Evolutionary conservation across 1,140 invertebrate genomes (phyloP).

Genomic region (Coboldia fuscipes): DNA sequence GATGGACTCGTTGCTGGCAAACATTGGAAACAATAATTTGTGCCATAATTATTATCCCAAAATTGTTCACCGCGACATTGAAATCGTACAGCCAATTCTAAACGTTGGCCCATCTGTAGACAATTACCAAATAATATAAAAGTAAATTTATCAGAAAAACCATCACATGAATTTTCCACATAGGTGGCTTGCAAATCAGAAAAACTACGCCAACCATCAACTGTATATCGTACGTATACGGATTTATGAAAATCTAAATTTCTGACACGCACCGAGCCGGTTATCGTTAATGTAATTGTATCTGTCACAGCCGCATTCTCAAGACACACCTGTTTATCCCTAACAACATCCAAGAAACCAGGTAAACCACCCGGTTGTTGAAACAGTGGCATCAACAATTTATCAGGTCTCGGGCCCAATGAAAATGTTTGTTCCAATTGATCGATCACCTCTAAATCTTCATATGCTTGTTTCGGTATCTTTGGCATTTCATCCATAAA

Average conservation of each 20-base stretch:
- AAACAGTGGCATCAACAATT: constrained; percentile 50
- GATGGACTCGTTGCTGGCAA: constrained; percentile 25
- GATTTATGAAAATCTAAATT: constrained; percentile 84
- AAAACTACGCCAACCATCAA: constrained; percentile 67
- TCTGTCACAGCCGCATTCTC: constrained; percentile 64
- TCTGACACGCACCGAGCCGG: constrained; percentile 64
- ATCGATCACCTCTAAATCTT: constrained; percentile 32
- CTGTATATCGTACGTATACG: constrained; percentile 66
- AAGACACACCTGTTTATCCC: constrained; percentile 50
- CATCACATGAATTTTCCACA: constrained; percentile 73
- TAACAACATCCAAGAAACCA: constrained; percentile 58
- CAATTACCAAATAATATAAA: constrained; percentile 52
- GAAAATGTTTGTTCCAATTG: constrained; percentile 19
- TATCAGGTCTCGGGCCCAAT: constrained; percentile 27
- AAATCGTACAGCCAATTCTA: constrained; percentile 69
- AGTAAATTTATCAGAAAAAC: constrained; percentile 76
- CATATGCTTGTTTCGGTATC: constrained; percentile 66
- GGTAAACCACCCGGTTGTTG: constrained; percentile 52
- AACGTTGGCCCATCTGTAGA: constrained; percentile 42
- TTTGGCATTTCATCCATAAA: constrained; percentile 77
- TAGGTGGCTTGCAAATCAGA: constrained; percentile 66
- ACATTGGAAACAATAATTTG: constrained; percentile 71
- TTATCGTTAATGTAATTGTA: constrained; percentile 47
- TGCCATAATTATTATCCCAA: constrained; percentile 76
- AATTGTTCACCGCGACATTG: constrained; percentile 60